Conservation (phyloP, 2,797 vertebrate species). For the Trachops cirrhosus region DNA sequence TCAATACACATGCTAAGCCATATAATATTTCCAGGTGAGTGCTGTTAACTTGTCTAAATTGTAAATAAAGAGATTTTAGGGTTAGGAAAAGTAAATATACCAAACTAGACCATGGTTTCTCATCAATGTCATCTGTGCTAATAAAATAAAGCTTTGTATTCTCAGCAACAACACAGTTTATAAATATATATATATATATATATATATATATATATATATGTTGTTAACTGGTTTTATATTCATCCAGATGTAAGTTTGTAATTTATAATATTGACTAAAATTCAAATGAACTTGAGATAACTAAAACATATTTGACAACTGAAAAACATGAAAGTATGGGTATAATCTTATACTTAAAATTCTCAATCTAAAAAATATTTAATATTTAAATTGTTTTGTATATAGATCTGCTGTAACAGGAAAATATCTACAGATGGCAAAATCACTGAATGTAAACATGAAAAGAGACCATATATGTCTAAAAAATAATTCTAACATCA, state of each 20-base stretch:
- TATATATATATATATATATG: not conserved
- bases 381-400: not conserved
- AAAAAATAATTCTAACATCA: not conserved
- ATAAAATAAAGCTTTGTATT: not conserved
- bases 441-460: not conserved
- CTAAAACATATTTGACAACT: not conserved
- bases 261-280: not conserved
- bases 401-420: not conserved
- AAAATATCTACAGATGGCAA: not conserved
- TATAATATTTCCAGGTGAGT: not conserved
- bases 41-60: not conserved
- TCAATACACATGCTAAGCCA: not conserved
- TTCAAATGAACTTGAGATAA: not conserved
- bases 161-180: not conserved
- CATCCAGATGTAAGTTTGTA: not conserved
- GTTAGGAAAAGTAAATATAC: not conserved
- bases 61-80: not conserved
- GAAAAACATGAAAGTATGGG: not conserved
- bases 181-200: not conserved
- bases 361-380: not conserved
- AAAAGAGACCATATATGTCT: not conserved
- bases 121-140: conserved; percentile 4
- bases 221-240: not conserved
- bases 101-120: not conserved
- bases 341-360: not conserved